Evolutionary conservation across 2,888 invertebrate genomes (phyloP).

Genomic region (Vannuccia rotundouncinata): DNA sequence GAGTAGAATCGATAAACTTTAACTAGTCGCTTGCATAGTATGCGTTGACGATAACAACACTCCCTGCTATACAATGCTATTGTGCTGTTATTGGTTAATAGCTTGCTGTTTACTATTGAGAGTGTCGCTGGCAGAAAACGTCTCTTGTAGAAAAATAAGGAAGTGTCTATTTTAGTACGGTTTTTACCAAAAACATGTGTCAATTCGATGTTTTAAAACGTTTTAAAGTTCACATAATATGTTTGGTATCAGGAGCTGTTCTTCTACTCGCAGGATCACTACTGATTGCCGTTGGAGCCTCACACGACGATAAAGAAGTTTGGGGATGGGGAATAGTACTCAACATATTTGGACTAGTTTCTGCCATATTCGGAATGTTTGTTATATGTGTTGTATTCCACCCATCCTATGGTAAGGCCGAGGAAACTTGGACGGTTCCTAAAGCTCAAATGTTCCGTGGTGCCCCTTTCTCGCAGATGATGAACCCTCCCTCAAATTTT

Average conservation of each 20-base stretch:
- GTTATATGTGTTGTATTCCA: background rate
- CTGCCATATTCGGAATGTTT: background rate
- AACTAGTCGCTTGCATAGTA: too few species aligned
- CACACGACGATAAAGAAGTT: background rate
- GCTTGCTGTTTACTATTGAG: background rate
- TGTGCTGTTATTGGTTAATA: background rate
- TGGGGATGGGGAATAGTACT: slow-evolving; percentile 2
- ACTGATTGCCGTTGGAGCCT: background rate
- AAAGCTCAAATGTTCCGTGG: slow-evolving; percentile 3
- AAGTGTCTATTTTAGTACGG: background rate
- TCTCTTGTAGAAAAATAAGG: background rate
- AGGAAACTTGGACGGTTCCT: background rate
- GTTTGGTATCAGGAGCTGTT: background rate
- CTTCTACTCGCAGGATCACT: background rate
- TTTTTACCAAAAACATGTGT: background rate
- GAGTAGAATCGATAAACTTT: too few species aligned
- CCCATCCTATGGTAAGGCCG: background rate
- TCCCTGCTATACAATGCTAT: too few species aligned
- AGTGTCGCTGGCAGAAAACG: background rate
- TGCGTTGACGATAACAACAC: slow-evolving; percentile 1
- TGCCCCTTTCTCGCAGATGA: background rate
- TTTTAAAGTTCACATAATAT: background rate
- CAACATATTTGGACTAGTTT: background rate
- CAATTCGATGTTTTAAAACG: background rate
- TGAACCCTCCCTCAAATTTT: background rate